Base-by-base conservation (phyloP, 2,888 invertebrate genomes). In the Sesia apiformis region DNA sequence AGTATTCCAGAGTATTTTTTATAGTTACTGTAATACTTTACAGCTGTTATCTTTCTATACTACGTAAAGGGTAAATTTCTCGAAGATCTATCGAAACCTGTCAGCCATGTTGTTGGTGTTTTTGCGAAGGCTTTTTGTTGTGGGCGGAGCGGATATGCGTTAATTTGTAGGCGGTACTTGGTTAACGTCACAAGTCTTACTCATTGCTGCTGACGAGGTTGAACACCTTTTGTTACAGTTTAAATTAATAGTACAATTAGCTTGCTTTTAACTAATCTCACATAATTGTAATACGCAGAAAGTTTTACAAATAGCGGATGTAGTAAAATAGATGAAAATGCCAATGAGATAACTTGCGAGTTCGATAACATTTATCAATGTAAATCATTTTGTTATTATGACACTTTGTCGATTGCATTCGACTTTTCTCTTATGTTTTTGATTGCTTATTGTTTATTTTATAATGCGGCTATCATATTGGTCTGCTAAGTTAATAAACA, bases 61-160 rank as follows among this genome's bases (percentile, higher is more conserved):
- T 46, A 23, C 23, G 23, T 8, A 46, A n/a, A 46, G 46, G n/a
- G 7, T 46, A 6, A 46, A n/a, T 46, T 8, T 3, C 7, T 46
- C 43, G 7, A 46, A 23, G 5, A 4, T n/a, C 7, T 46, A 42
- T 42, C 4, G 46, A 8, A 3, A 4, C 1, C 23, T 23, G 53
- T 49, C 74, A 65, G 72, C 72, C 74, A 75, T 76, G 62, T 69
- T 74, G 69, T 60, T 65, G 59, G 58, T 63, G 69, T 71, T 71
- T 72, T 72, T 61, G 59, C 61, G 57, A 68, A 68, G 60, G 57
- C 63, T 78, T 82, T 81, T 79, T 77, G 63, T 64, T 66, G 85
- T 87, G 80, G 88, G 88, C 86, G 86, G 87, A 78, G 82, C 85
- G 68, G 69, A 63, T 73, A 71, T 67, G 71, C 69, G 76, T 66